phyloP scores from a whole-genome alignment of 2,113 vertebrate species.

The Falcunculus frontatus region DNA sequence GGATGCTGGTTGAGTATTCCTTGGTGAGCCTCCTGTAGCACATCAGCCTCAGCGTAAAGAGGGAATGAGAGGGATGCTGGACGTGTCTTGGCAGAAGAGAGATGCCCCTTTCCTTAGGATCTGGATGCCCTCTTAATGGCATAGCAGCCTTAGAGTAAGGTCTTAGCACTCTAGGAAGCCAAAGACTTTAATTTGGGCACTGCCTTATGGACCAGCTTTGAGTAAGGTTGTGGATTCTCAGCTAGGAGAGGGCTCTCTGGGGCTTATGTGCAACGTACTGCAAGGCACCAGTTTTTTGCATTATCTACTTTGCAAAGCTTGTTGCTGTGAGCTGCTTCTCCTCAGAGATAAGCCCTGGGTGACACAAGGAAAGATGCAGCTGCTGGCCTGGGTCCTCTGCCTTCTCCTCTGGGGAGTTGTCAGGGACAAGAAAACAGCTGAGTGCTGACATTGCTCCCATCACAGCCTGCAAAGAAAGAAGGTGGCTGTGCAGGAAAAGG shows the following conservation, averaged over 20 bases:
- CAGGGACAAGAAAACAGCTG: not conserved
- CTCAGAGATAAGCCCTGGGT: not conserved
- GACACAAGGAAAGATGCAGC: not conserved
- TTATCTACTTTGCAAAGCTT: not conserved
- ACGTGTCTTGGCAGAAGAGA: not conserved
- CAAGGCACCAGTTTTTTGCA: not conserved
- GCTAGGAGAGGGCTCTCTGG: not conserved
- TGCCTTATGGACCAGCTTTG: not conserved
- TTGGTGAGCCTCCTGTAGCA: not conserved
- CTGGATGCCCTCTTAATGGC: not conserved
- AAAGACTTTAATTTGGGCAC: not conserved
- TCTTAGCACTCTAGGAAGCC: not conserved
- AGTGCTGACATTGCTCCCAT: not conserved
- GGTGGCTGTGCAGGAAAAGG: not conserved
- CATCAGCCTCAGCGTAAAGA: accelerated
- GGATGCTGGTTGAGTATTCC: not conserved
- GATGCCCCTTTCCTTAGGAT: not conserved
- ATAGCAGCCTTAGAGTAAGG: not conserved
- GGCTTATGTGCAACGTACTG: not conserved
- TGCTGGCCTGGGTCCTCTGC: not conserved
- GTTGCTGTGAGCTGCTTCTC: not conserved
- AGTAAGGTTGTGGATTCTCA: not conserved
- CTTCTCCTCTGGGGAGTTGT: not conserved
- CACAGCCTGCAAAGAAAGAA: not conserved
- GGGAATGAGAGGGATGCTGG: not conserved